phyloP scores from a whole-genome alignment of 2,797 vertebrate genomes.

The Spinus olivaceus region DNA sequence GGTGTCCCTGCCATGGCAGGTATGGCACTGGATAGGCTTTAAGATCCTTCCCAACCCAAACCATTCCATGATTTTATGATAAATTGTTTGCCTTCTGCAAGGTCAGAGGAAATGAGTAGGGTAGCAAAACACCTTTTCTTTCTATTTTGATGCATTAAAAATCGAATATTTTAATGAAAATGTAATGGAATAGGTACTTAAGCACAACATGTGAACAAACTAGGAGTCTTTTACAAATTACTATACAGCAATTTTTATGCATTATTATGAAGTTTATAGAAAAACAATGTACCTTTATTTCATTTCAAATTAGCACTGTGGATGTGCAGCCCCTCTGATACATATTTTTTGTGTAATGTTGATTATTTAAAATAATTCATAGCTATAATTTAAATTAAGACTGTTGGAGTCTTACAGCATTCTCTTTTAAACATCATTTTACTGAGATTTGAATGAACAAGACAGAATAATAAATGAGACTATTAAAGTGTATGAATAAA shows the following conservation, averaged over 20 bases:
- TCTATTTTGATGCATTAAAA: neutral
- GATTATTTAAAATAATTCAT: neutral
- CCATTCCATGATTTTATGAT: neutral
- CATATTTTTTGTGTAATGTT: neutral
- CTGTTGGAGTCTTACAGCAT: neutral
- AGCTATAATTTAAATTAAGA: neutral
- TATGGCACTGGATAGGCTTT: neutral
- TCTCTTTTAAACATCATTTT: constrained; percentile 20
- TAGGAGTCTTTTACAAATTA: neutral
- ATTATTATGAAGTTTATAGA: neutral
- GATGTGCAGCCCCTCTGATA: neutral
- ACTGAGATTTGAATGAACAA: constrained; percentile 30
- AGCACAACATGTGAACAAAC: neutral
- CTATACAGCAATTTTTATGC: neutral
- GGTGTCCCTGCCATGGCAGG: neutral
- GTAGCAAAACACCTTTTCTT: neutral
- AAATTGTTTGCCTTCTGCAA: neutral
- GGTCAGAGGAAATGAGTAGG: neutral
- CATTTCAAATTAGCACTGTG: neutral
- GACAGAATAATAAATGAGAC: constrained; percentile 56
- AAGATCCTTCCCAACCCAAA: neutral
- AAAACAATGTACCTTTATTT: neutral
- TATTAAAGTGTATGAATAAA: constrained; percentile 56
- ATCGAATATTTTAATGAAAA: neutral
- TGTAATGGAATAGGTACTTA: neutral